Conservation (phyloP, 2,888 invertebrate species). For the Cryptophagus acutangulus region DNA sequence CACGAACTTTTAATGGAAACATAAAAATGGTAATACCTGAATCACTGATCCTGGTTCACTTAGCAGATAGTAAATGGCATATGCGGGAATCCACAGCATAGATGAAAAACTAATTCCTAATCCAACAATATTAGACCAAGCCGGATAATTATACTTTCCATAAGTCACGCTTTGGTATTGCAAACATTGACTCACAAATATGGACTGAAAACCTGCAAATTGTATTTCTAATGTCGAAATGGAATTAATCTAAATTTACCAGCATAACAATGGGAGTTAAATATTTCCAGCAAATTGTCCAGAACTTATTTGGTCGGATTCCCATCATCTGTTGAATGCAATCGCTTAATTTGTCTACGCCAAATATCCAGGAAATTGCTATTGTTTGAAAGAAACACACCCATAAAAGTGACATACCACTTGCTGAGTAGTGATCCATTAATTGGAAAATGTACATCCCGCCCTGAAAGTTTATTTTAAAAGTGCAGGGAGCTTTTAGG, state of each 20-base stretch:
- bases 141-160: constrained; percentile 56
- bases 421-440: constrained; percentile 68
- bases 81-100: constrained; percentile 62
- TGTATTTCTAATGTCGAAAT: neutral
- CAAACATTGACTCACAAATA: constrained; percentile 58
- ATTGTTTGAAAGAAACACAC: constrained; percentile 59
- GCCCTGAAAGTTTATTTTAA: constrained; percentile 66
- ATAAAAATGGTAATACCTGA: constrained; percentile 44
- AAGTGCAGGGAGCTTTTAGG: no score
- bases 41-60: constrained; percentile 51
- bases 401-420: constrained; percentile 57
- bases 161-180: constrained; percentile 57
- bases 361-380: constrained; percentile 57
- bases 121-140: constrained; percentile 59
- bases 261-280: constrained; percentile 57
- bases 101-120: constrained; percentile 58
- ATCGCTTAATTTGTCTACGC: constrained; percentile 54
- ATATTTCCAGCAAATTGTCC: constrained; percentile 58
- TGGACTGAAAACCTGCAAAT: constrained; percentile 48
- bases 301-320: constrained; percentile 51
- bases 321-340: constrained; percentile 63
- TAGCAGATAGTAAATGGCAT: constrained; percentile 57
- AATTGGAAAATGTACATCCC: constrained; percentile 89
- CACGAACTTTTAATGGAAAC: no score
- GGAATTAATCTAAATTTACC: constrained; percentile 41